A percentile compares a stretch with the other conserved stretches of the same genome.
Evolutionary conservation across 2,888 invertebrate genomes (phyloP).

Genomic region (Himalopsyche kuldschensis): DNA sequence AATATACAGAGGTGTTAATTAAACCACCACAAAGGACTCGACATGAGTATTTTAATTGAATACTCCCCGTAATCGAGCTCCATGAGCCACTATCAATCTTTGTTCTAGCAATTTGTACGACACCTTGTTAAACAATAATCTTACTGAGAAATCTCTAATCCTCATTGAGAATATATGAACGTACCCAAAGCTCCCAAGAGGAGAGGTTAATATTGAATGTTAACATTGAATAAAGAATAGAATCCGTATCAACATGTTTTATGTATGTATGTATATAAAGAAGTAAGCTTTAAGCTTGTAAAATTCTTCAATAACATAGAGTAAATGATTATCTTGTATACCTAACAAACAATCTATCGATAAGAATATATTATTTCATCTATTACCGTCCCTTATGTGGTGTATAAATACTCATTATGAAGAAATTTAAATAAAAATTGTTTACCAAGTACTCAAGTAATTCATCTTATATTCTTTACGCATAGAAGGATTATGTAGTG

Average conservation of each 20-base stretch:
- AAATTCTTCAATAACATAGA: neutral
- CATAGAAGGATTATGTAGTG: too few relatives aligned
- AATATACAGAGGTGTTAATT: slow-evolving; percentile 19
- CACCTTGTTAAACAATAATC: slow-evolving; percentile 31
- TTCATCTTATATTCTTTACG: too few relatives aligned
- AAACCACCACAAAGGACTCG: slow-evolving; percentile 3
- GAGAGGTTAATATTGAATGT: neutral
- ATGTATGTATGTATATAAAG: too few relatives aligned
- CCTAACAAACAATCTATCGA: too few relatives aligned
- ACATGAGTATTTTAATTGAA: slow-evolving; percentile 8
- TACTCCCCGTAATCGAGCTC: neutral
- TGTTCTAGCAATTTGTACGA: slow-evolving; percentile 37
- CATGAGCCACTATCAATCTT: slow-evolving; percentile 33
- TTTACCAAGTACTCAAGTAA: too few relatives aligned
- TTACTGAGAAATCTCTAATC: slow-evolving; percentile 19
- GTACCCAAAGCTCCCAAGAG: neutral
- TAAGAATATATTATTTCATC: too few relatives aligned
- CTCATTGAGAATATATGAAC: neutral
- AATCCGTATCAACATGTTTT: neutral
- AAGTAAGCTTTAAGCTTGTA: neutral
- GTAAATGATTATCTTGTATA: too few relatives aligned
- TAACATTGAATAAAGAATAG: neutral
- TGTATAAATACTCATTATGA: too few relatives aligned
- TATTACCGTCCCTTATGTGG: too few relatives aligned
- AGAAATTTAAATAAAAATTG: too few relatives aligned